Base-by-base conservation (phyloP, 1,140 invertebrate genomes). In the Cydia amplana region DNA sequence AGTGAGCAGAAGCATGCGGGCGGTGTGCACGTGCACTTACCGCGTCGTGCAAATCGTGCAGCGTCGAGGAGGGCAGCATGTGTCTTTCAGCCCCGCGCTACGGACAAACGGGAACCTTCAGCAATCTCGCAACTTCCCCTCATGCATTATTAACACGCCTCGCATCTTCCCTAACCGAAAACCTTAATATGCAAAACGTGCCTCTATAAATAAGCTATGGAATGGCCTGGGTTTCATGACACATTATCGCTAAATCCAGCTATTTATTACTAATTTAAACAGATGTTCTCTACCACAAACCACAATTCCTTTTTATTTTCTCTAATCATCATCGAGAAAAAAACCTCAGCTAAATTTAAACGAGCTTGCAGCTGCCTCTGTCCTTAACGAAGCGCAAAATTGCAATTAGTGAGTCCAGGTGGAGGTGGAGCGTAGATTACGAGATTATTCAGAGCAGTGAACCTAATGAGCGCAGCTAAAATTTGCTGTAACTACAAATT, bases 11-110 rank as follows among this genome's bases (percentile, higher is more conserved):
- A 73, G 51, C 83, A 84, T 81, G 81, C 82, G 77, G 75, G 78
- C 40, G 40, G 43, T 46, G 67, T 63, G 77, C 78, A 67, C 78
- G 81, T 82, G 82, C 85, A 92, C 93, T 93, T 83, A 93, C 93
- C 91, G 93, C 86, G 77, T 93, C 91, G 83, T 93, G 91, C 79
- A 93, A 87, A 74, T 93, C 92, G 88, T 93, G 93, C 92, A 93
- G 93, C 72, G 93, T 93, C 73, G 93, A 91, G 43, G 92, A 93
- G 67, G 91, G 89, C 86, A 93, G 89, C 90, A 93, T 88, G 82
- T 93, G 91, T 76, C 93, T 85, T 77, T 93, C 90, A 73, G 79
- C 81, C 72, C 85, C 88, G 74, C 89, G 88, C 90, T 91, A 89
- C 78, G 78, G 79, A 89, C 80, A 89, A 85, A 82, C 76, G 73